phyloP scores from a whole-genome alignment of 2,113 vertebrate genomes.

The Xenopus borealis region DNA sequence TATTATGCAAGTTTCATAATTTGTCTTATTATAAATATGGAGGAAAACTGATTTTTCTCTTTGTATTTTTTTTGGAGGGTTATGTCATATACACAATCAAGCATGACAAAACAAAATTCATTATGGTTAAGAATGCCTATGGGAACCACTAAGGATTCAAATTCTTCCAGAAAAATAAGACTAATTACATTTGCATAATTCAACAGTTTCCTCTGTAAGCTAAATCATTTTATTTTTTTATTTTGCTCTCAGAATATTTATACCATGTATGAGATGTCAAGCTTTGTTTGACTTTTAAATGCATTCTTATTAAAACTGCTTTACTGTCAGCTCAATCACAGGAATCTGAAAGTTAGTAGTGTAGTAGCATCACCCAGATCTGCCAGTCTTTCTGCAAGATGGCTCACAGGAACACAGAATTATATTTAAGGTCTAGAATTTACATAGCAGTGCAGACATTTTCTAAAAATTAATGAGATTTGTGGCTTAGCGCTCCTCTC shows the following conservation, averaged over 20 bases:
- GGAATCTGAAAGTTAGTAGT: neutral
- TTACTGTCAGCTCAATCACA: conserved; percentile 14
- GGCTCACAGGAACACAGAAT: too few species aligned
- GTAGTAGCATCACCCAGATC: neutral
- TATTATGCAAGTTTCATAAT: conserved; percentile 5
- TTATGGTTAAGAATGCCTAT: conserved; percentile 55
- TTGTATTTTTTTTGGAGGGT: conserved; percentile 48
- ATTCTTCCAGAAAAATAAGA: conserved; percentile 58
- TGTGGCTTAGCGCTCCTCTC: too few species aligned
- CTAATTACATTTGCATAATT: conserved; percentile 58
- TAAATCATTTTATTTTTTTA: conserved; percentile 27
- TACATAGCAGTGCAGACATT: too few species aligned
- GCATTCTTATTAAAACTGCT: conserved; percentile 28
- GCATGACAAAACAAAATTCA: conserved; percentile 56
- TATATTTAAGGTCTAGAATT: too few species aligned
- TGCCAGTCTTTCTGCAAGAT: neutral
- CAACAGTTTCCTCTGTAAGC: conserved; percentile 35
- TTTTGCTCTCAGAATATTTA: conserved; percentile 25
- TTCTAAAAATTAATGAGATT: too few species aligned
- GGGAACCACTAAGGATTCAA: conserved; percentile 53
- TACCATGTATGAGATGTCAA: conserved; percentile 28
- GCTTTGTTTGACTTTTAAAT: conserved; percentile 43
- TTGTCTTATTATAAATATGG: conserved; percentile 33
- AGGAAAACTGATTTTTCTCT: conserved; percentile 54
- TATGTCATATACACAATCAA: conserved; percentile 50